Evolutionary conservation across 2,888 invertebrate genomes (phyloP).

Genomic region (Chrysodeixis includens): DNA sequence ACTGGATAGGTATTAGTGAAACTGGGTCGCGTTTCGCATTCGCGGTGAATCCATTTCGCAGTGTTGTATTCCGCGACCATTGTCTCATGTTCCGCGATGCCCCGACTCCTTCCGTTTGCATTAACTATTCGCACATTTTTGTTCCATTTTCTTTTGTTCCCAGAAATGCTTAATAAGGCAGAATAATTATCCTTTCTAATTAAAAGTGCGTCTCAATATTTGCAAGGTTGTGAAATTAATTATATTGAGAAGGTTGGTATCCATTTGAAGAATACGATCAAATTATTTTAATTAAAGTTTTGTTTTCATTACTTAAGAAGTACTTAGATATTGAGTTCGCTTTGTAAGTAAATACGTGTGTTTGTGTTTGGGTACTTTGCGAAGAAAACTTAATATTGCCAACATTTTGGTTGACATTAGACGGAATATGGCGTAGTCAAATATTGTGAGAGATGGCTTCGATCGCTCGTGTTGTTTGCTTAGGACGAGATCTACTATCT

Average conservation of each 20-base stretch:
- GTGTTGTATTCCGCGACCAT: slow-evolving; percentile 59
- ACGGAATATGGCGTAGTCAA: not conserved
- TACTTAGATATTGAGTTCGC: not conserved
- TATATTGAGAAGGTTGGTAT: not conserved
- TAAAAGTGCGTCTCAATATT: slow-evolving; percentile 25
- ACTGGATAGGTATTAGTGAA: slow-evolving; percentile 65
- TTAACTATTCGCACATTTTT: slow-evolving; percentile 59
- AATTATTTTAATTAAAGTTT: slow-evolving; percentile 1
- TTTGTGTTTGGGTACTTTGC: not conserved
- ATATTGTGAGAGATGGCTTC: slow-evolving; percentile 7
- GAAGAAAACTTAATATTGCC: not conserved
- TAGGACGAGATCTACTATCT: slow-evolving; percentile 31
- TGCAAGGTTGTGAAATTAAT: slow-evolving; percentile 7
- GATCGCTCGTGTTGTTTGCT: slow-evolving; percentile 30
- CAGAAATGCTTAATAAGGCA: slow-evolving; percentile 28
- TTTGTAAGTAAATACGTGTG: slow-evolving; percentile 1
- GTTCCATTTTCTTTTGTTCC: slow-evolving; percentile 53
- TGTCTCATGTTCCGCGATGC: slow-evolving; percentile 66
- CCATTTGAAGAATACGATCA: not conserved
- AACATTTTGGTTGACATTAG: not conserved
- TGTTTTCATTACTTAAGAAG: not conserved
- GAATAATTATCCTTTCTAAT: slow-evolving; percentile 39
- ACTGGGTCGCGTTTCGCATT: slow-evolving; percentile 76
- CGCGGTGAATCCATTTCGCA: slow-evolving; percentile 74
- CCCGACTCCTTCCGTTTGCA: slow-evolving; percentile 67